phyloP scores from a whole-genome alignment of 2,113 vertebrate species.

The Pseudopodoces humilis region DNA sequence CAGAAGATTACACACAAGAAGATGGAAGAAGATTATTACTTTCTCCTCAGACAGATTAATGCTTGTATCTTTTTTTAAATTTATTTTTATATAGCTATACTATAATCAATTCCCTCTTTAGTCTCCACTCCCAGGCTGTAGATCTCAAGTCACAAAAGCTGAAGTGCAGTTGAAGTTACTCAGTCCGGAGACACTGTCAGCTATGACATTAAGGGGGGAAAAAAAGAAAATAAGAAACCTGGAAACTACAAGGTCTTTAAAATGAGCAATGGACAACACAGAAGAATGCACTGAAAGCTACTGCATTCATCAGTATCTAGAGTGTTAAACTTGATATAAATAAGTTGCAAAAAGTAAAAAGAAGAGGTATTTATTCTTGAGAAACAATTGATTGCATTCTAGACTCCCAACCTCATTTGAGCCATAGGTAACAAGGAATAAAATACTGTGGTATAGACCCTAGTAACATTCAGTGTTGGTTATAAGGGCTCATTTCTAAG shows the following conservation, averaged over 20 bases:
- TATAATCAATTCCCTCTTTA: not conserved
- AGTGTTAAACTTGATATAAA: not conserved
- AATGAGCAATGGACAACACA: not conserved
- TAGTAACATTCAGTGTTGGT: not conserved
- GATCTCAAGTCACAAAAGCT: not conserved
- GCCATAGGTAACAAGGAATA: not conserved
- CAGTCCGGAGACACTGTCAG: not conserved
- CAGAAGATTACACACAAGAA: not conserved
- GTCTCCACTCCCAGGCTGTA: not conserved
- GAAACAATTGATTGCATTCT: not conserved
- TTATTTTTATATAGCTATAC: constrained; percentile 6
- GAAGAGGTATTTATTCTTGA: not conserved
- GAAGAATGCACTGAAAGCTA: not conserved
- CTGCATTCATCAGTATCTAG: not conserved
- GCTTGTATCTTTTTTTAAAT: not conserved
- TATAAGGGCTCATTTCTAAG: not conserved
- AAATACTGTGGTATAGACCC: not conserved
- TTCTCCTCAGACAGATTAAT: constrained; percentile 36
- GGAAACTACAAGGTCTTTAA: not conserved
- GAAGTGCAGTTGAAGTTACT: not conserved
- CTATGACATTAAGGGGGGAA: not conserved
- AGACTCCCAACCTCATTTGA: not conserved
- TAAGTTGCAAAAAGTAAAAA: not conserved
- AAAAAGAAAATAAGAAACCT: not conserved
- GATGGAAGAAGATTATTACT: constrained; percentile 36